Evolutionary conservation across 2,888 invertebrate genomes (phyloP), one percentile per base, ranked within the genome.

Genomic region (Campaea margaritaria): DNA sequence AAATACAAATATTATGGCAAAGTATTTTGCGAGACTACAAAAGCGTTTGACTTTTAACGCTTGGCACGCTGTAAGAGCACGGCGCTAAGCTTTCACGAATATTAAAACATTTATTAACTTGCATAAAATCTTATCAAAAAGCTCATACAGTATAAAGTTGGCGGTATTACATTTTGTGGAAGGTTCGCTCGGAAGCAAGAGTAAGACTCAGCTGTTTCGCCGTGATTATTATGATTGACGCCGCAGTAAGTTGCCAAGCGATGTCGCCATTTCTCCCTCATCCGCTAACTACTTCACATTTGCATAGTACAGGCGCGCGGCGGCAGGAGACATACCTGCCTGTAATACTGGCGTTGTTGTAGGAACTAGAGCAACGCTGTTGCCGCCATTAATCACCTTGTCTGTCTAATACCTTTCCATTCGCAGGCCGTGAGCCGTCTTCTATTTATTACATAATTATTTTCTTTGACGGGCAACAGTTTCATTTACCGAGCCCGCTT

Each of bases 381-480:
- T 78, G 76, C 80, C 87, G 76, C 80, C 87, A 88, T 90, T 90
- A 90, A 91, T 90, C 91, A 90, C 89, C 83, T 82, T 84, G 87
- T 87, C 87, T 87, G 86, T 85, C 85, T 89, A 90, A 90, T 89
- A 89, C 85, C 87, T 87, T 89, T 86, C 86, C 87, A 86, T 88
- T 89, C 87, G 84, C 79, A 83, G 83, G 79, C 85, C 76, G 78
- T 76, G 76, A 83, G 79, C 83, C 85, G 81, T 82, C 85, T 82
- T 82, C 86, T 87, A 83, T 87, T 89, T 88, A 88, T 85, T 86
- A 86, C 82, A 84, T 86, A 89, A 90, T 89, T 89, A 89, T 87
- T 90, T 88, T 88, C 86, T 87, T 86, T 83, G 83, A 81, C 85
- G 82, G 77, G 72, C 77, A 81, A 79, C 79, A 79, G 76, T 81